Evolutionary conservation across 2,888 invertebrate genomes (phyloP).

Genomic region (Tipula confusa): DNA sequence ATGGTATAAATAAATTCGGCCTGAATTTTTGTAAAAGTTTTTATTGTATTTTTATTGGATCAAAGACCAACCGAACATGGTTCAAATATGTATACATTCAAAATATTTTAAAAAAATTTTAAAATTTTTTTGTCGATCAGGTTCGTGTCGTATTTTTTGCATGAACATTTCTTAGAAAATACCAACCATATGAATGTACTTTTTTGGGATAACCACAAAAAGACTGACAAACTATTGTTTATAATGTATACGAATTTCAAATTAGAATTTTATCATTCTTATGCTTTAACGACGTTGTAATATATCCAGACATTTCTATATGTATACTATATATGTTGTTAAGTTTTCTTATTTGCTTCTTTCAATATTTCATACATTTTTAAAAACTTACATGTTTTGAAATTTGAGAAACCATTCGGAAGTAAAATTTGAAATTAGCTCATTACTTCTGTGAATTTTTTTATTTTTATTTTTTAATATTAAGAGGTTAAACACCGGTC

Average conservation of each 20-base stretch:
- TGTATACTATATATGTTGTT: too few relatives aligned
- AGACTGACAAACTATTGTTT: not conserved
- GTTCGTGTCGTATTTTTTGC: conserved; percentile 3
- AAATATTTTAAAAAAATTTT: not conserved
- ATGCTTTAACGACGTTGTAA: not conserved
- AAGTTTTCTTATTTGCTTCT: not conserved
- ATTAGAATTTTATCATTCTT: not conserved
- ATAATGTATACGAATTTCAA: not conserved
- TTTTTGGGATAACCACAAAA: not conserved
- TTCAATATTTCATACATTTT: too few relatives aligned
- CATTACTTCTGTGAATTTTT: not conserved
- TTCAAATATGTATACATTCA: not conserved
- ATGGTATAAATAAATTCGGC: not conserved
- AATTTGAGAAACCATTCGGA: not conserved
- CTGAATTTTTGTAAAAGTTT: not conserved
- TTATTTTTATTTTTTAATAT: too few relatives aligned
- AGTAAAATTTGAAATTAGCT: not conserved
- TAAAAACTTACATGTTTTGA: too few relatives aligned
- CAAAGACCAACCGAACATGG: not conserved
- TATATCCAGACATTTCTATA: not conserved
- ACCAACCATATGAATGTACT: conserved; percentile 12
- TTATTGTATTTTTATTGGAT: not conserved
- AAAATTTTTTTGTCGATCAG: not conserved
- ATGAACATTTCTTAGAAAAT: conserved; percentile 5
- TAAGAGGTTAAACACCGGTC: not conserved